These are phyloP conservation scores for Morone saxatilis DNA, from an alignment of 2,113 vertebrate species.

Conservation along the genomic window DNA sequence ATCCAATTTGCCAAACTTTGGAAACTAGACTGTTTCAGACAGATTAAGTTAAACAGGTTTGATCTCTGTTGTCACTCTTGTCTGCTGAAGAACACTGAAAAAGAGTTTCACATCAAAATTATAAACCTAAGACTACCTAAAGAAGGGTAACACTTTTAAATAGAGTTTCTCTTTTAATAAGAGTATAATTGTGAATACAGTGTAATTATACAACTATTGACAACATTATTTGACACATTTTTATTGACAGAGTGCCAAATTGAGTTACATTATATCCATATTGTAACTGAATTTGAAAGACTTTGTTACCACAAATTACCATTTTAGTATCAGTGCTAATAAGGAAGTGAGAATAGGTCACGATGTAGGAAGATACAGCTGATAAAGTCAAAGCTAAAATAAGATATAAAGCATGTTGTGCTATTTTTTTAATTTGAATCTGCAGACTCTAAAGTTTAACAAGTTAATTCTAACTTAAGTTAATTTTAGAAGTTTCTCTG, in stretches of 20 bases:
- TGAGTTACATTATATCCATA: not conserved
- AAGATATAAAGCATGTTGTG: not conserved
- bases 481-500: slow-evolving; percentile 20
- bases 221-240: not conserved
- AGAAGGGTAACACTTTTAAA: not conserved
- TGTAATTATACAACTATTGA: not conserved
- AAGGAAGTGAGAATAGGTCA: slow-evolving; percentile 28
- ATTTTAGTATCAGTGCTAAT: slow-evolving; percentile 31
- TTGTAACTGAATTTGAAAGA: not conserved
- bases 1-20: not conserved
- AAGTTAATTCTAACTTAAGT: not conserved
- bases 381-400: slow-evolving; percentile 8
- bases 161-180: not conserved
- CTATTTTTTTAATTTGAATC: slow-evolving; percentile 22
- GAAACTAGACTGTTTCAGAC: not conserved
- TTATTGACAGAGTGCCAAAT: not conserved
- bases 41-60: not conserved
- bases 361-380: not conserved
- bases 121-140: not conserved
- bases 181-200: not conserved
- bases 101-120: not conserved
- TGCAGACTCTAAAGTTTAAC: slow-evolving; percentile 2
- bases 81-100: not conserved
- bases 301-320: not conserved
- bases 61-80: not conserved